A percentile compares a stretch with the other conserved stretches of the same genome.
Evolutionary conservation across 1,140 invertebrate genomes (phyloP).

Genomic region (Cotesia chilonis): DNA sequence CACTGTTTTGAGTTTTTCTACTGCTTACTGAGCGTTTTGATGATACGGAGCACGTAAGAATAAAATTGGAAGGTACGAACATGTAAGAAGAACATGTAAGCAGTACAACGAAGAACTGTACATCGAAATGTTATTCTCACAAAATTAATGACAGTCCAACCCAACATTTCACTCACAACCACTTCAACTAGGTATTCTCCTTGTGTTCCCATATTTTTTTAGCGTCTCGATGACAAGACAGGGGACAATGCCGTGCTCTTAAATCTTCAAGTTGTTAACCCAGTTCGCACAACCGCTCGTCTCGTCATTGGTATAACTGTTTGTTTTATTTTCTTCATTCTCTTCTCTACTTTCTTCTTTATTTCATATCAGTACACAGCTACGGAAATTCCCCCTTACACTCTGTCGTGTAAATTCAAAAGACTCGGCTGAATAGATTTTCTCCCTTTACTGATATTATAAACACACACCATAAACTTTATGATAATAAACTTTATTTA

Average conservation of each 20-base stretch:
- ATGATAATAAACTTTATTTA: no score
- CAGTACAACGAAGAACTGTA: slow-evolving; percentile 1
- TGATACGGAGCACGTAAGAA: not conserved
- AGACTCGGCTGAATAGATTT: no score
- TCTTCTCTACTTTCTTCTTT: no score
- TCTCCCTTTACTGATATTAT: no score
- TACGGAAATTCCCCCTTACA: not conserved
- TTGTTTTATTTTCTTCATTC: slow-evolving; percentile 16
- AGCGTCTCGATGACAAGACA: slow-evolving; percentile 16
- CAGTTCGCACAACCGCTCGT: slow-evolving; percentile 33
- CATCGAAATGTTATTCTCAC: not conserved
- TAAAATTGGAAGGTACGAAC: not conserved
- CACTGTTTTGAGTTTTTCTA: no score
- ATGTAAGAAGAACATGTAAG: not conserved
- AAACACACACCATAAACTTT: no score
- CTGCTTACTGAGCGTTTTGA: not conserved
- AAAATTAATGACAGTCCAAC: slow-evolving; percentile 15
- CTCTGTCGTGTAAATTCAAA: no score
- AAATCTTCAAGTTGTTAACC: slow-evolving; percentile 37
- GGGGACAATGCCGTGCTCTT: slow-evolving; percentile 24
- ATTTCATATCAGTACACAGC: not conserved
- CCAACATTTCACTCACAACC: slow-evolving; percentile 4
- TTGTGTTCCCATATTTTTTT: slow-evolving; percentile 8
- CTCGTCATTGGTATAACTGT: slow-evolving; percentile 25
- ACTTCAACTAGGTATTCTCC: not conserved